Conservation (phyloP, 2,888 invertebrate species). For the Drosophila rellima region DNA sequence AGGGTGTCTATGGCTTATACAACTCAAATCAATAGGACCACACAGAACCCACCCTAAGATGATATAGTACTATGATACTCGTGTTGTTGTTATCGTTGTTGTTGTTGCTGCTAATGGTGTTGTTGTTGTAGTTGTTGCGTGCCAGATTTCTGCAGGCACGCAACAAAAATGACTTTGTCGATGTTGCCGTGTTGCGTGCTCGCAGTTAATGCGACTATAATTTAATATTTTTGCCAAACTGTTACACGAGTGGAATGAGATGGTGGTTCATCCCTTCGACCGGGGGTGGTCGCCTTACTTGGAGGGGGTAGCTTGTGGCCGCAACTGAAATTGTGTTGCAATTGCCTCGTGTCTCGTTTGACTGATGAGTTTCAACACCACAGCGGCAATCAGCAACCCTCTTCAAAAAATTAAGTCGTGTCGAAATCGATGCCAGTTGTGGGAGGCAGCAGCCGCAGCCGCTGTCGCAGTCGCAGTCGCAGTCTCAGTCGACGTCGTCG, state of each 20-base stretch:
- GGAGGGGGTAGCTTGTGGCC: slow-evolving; percentile 40
- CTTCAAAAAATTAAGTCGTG: slow-evolving; percentile 78
- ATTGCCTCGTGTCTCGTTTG: slow-evolving; percentile 64
- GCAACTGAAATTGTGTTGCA: slow-evolving; percentile 63
- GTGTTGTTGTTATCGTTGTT: slow-evolving; percentile 8
- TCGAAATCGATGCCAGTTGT: slow-evolving; percentile 76
- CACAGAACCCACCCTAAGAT: slow-evolving; percentile 21
- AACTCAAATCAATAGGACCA: slow-evolving; percentile 34
- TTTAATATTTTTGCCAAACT: slow-evolving; percentile 71
- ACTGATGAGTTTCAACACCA: slow-evolving; percentile 75
- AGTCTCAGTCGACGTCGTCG: slow-evolving; percentile 23
- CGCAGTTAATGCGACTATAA: slow-evolving; percentile 76
- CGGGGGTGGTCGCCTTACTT: slow-evolving; percentile 14
- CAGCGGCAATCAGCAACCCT: slow-evolving; percentile 73
- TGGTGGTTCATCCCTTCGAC: slow-evolving; percentile 33
- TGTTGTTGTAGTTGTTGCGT: slow-evolving; percentile 44
- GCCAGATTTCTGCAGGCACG: slow-evolving; percentile 68
- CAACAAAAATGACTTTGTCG: slow-evolving; percentile 70
- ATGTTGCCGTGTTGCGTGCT: slow-evolving; percentile 61
- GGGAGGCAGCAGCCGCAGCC: slow-evolving; percentile 47
- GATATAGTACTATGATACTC: slow-evolving; percentile 9
- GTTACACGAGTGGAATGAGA: slow-evolving; percentile 39
- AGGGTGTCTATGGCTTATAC: slow-evolving; percentile 34
- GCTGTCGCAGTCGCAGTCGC: slow-evolving; percentile 25
- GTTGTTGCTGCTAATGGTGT: slow-evolving; percentile 14